These are phyloP conservation scores for Merops nubicus DNA, from an alignment of 2,113 vertebrate genomes.

Conservation along the genomic window DNA sequence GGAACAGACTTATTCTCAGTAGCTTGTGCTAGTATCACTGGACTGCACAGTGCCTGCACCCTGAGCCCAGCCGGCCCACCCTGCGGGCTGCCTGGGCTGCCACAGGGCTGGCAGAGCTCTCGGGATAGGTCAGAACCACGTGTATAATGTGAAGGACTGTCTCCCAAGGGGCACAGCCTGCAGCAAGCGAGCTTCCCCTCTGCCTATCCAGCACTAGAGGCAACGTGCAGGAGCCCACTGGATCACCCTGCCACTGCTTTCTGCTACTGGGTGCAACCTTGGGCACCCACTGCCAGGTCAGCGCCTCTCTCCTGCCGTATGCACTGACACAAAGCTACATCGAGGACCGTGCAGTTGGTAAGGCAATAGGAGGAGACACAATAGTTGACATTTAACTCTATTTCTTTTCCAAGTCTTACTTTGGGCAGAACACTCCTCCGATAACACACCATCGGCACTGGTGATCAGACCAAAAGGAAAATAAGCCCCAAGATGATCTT, in stretches of 20 bases:
- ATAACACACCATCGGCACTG: neutral
- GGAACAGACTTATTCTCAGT: neutral
- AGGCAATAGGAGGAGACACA: neutral
- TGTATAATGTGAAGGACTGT: neutral
- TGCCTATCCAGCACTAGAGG: accelerated
- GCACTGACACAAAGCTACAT: accelerated
- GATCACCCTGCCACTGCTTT: neutral
- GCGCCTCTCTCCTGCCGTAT: neutral
- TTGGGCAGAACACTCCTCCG: neutral
- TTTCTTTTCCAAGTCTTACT: neutral
- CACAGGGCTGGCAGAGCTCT: neutral
- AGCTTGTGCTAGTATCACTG: accelerated
- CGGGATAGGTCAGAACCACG: neutral
- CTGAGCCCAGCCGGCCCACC: neutral
- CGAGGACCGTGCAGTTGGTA: accelerated
- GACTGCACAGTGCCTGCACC: neutral
- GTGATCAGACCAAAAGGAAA: neutral
- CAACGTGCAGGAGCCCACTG: neutral
- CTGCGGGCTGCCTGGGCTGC: neutral
- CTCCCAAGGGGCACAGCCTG: neutral
- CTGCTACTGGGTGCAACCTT: neutral
- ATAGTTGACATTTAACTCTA: neutral
- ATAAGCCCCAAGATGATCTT: neutral
- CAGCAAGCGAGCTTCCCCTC: accelerated
- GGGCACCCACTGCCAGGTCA: neutral